Evolutionary conservation across 2,113 vertebrate genomes (phyloP), one percentile per base, ranked within the genome.

Genomic region (Neodon shergylaensis): DNA sequence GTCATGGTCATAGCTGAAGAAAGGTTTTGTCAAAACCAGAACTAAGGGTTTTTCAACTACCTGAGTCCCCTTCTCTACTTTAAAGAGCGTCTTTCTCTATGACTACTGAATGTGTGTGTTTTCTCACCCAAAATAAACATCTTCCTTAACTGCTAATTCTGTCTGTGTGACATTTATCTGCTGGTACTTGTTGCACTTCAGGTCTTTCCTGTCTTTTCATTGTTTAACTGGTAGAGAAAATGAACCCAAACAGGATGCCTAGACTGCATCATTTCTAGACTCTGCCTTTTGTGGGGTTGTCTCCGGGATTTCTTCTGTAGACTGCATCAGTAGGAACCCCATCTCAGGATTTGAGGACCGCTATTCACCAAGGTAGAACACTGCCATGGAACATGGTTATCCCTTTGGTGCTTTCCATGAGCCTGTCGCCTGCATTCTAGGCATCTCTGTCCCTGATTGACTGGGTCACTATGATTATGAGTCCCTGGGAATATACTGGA

Each of bases 391-490:
- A 98, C 98, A 99, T 99, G 0, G 98, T 99, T 3, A 5, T 98
- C 42, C 98, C 98, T 11, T 98, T 99, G 97, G 97, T 98, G 84
- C 0, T 97, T 91, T 98, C 99, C 22, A 97, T 99, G 7, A 99
- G 99, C 99, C 95, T 98, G 0, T 98, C 99, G 14, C 98, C 99
- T 49, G 97, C 98, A 92, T 99, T 99, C 97, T 99, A 99, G 99
- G 97, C 99, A 0, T 95, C 98, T 4, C 98, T 99, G 97, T 99
- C 99, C 39, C 98, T 99, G n/a, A 97, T 99, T 95, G 99, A 99
- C 5, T 99, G 99, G 99, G 99, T 0, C 98, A 98, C 94, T 99
- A 99, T 0, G 98, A 99, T 98, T 99, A 99, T 33, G 99, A 99
- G 92, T 99, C 99, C 0, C 98, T 99, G 94, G 99, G 98, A 96